phyloP scores from a whole-genome alignment of 2,797 vertebrate species.

The Clarias laeviceps region DNA sequence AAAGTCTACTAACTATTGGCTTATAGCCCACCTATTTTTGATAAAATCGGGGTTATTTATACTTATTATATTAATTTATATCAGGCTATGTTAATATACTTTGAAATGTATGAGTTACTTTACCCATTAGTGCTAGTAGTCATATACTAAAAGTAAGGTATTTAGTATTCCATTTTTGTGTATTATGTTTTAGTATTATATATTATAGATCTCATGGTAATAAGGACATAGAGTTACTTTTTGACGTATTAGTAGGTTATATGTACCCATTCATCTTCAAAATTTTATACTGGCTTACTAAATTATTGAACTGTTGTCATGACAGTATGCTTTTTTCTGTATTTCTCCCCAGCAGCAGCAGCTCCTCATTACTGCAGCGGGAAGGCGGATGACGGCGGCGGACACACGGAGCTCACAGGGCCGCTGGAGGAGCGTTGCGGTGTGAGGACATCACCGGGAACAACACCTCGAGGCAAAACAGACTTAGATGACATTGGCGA shows the following conservation, averaged over 20 bases:
- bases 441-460: constrained; percentile 82
- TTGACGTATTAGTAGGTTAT: background rate
- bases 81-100: background rate
- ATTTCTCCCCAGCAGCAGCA: background rate
- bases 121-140: no score
- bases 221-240: background rate
- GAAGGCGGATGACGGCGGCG: constrained; percentile 84
- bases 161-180: background rate
- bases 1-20: background rate
- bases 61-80: background rate
- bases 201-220: background rate
- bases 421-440: constrained; percentile 86
- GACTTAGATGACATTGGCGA: constrained; percentile 87
- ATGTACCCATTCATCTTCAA: background rate
- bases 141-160: background rate
- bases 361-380: constrained; percentile 76
- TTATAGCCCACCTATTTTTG: background rate
- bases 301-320: background rate
- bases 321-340: background rate
- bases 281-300: no score
- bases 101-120: background rate
- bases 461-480: constrained; percentile 78
- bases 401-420: constrained; percentile 82
- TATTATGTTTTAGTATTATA: background rate
- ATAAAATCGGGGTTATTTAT: background rate